Base-by-base conservation (phyloP, 2,888 invertebrate species). In the Macaria notata region DNA sequence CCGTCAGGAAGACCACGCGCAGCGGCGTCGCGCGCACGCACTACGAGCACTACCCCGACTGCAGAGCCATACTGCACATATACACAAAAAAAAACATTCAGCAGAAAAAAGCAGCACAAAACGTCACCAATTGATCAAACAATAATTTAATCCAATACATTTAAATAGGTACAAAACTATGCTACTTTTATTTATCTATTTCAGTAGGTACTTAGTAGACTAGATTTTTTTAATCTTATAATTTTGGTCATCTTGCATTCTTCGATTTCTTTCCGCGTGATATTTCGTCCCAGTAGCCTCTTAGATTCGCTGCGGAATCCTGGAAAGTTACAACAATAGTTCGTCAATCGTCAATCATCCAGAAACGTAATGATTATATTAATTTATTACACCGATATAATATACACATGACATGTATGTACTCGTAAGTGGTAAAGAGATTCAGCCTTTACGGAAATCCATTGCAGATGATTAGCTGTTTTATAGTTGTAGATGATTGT, bases 291-390 rank as follows among this genome's bases (percentile, higher is more conserved):
- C 78, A 88, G 67, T 92, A 92, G 29, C 74, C 80, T 66, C 80
- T 79, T 46, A 87, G 50, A 61, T 92, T 92, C 30, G 83, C 79
- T 63, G 79, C 79, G 4, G 92, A 83, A 72, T 92, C 92, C 92
- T 92, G 75, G 65, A 81, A 83, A 64, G n/a, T n/a, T n/a, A 19
- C 19, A 19, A 19, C 19, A 19, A 19, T 19, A 19, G 2, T 19
- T 19, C 19, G 19, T 19, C 19, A 19, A 19, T 19, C 19, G 19
- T 19, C 19, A 19, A 19, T 19, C 19, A 2, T 19, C 19, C 19
- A 19, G 19, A 19, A 19, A 19, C 19, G 19, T 1, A 19, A 19
- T 2, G 1, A 19, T 19, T 19, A 19, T 19, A 19, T 19, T 19
- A 19, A 19, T 19, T 19, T 19, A 19, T 19, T 19, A 19, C 19